These are phyloP conservation scores for Gonatopus flavifemur DNA, from an alignment of 1,140 invertebrate species.

Conservation along the genomic window DNA sequence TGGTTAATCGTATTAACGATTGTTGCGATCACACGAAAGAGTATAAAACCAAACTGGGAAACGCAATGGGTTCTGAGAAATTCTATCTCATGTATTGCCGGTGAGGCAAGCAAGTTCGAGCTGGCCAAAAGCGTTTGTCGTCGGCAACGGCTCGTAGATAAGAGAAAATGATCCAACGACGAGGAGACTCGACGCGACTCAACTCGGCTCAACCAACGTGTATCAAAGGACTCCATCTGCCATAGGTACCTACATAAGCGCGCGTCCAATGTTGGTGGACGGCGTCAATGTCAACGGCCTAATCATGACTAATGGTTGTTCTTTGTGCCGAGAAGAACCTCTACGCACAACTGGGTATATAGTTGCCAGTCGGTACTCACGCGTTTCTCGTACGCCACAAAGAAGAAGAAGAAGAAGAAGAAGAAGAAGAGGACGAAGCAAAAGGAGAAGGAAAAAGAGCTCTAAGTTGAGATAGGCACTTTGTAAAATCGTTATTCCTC, in stretches of 20 bases:
- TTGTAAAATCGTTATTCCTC: constrained; percentile 38
- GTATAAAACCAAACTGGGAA: no score
- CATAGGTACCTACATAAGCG: constrained; percentile 23
- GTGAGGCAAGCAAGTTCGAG: neutral
- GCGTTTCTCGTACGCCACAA: neutral
- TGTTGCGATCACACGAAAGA: no score
- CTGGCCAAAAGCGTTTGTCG: neutral
- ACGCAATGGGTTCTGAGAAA: no score
- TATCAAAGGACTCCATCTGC: constrained; percentile 42
- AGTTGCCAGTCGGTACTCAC: no score
- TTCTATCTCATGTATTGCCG: no score
- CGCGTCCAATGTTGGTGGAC: constrained; percentile 27
- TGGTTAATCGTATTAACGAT: no score
- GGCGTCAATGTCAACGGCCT: constrained; percentile 43
- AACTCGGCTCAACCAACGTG: constrained; percentile 23
- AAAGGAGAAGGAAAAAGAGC: neutral
- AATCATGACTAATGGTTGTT: constrained; percentile 45
- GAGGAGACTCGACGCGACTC: neutral
- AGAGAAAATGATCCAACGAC: neutral
- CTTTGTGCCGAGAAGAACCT: neutral
- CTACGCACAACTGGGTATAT: constrained; percentile 13
- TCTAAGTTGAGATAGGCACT: constrained; percentile 21
- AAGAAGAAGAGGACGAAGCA: neutral
- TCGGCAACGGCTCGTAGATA: neutral
- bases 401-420: no score